Conservation (phyloP, 2,888 invertebrate species). For the Hermaeophaga mercurialis region DNA sequence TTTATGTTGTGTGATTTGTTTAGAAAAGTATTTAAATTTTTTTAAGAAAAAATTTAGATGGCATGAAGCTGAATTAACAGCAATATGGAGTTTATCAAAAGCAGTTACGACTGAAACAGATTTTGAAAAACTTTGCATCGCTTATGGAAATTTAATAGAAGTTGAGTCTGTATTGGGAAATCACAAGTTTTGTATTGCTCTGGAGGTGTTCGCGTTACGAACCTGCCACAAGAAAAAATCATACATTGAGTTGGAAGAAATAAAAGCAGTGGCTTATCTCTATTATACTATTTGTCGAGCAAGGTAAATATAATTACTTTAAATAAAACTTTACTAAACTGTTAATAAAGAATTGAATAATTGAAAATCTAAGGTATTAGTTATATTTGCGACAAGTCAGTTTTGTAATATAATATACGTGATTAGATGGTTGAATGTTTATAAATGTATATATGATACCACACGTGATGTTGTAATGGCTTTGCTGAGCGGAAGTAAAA, state of each 20-base stretch:
- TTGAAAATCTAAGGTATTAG: too few species aligned
- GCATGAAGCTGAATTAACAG: constrained; percentile 62
- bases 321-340: too few species aligned
- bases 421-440: too few species aligned
- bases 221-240: constrained; percentile 54
- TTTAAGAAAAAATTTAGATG: constrained; percentile 50
- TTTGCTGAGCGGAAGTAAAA: too few species aligned
- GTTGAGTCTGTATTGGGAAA: constrained; percentile 52
- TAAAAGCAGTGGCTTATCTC: constrained; percentile 56
- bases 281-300: constrained; percentile 58
- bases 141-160: constrained; percentile 62
- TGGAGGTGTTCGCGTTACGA: constrained; percentile 57
- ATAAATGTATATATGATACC: too few species aligned
- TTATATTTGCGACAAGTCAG: too few species aligned
- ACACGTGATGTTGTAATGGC: too few species aligned
- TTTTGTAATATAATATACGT: too few species aligned
- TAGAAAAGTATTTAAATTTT: too few species aligned
- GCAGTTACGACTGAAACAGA: constrained; percentile 61
- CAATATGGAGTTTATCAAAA: constrained; percentile 63
- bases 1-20: too few species aligned
- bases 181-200: constrained; percentile 41
- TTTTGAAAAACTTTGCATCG: constrained; percentile 61
- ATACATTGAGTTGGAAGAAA: constrained; percentile 56
- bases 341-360: too few species aligned
- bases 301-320: constrained; percentile 49